Evolutionary conservation across 2,888 invertebrate species (phyloP), one percentile per base, ranked within the genome.

Genomic region (Autographa gamma): DNA sequence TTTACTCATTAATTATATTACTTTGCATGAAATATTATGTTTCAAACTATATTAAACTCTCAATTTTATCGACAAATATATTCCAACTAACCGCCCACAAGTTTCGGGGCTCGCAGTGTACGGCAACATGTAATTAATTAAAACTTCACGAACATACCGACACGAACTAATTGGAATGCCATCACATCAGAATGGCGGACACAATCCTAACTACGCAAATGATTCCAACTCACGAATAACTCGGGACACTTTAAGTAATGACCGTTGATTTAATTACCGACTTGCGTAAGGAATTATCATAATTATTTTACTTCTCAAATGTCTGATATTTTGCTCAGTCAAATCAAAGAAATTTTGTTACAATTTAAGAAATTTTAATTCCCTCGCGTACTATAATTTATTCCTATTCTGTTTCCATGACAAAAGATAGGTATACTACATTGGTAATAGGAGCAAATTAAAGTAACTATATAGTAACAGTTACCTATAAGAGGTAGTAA

Each of bases 101-200:
- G 19, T 56, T 19, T 18, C 13, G 19, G 25, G 0, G 19, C 5
- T 18, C 25, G 13, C 9, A 8, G 13, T 13, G 11, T 19, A 11
- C 19, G 5, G 25, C 4, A 14, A 56, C 54, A 54, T 54, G 54
- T 56, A 19, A 56, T 56, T 56, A 25, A 56, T 56, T 19, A 56
- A 56, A 56, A 56, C 54, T 56, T 56, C 19, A 56, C 54, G 25
- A 56, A 56, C 54, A 56, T 56, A 13, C 54, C 19, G 25, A 4
- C 25, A 25, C 19, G 13, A 11, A 56, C 54, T 56, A 56, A 56
- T 56, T 56, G 54, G 13, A 56, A 56, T 25, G 13, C 54, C 25
- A 56, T 56, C 25, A 25, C 54, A 19, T 19, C 11, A 0, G 54
- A 19, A 18, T 54, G 54, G 19, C 54, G 19, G 19, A 19, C 19